These are phyloP conservation scores for Rapana venosa DNA, from an alignment of 2,888 invertebrate species.

Conservation along the genomic window DNA sequence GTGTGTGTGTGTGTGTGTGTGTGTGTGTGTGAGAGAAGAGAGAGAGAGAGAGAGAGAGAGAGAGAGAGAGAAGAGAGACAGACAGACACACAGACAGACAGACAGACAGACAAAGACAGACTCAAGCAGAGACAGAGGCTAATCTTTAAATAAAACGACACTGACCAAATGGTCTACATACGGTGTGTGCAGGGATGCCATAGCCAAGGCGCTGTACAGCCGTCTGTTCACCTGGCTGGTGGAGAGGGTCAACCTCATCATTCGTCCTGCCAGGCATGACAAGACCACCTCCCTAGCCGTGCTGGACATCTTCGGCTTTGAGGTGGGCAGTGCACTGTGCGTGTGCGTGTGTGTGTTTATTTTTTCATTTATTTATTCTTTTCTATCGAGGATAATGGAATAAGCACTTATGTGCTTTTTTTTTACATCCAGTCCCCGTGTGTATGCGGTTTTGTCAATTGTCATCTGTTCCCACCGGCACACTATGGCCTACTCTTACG, in stretches of 20 bases:
- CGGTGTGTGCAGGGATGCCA: conserved; percentile 90
- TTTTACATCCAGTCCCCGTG: no score
- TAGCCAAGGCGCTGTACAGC: conserved; percentile 94
- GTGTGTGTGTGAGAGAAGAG: background rate
- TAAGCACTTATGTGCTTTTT: no score
- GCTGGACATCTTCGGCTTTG: conserved; percentile 98
- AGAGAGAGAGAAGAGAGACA: background rate
- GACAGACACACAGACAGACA: background rate
- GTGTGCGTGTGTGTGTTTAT: no score
- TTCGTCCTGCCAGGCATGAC: conserved; percentile 65
- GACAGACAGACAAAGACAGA: background rate
- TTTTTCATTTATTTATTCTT: no score
- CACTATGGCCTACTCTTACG: no score
- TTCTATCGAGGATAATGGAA: no score
- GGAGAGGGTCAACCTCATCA: conserved; percentile 81
- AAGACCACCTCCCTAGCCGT: conserved; percentile 92
- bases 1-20: background rate
- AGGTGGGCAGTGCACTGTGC: conserved; percentile 81
- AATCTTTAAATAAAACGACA: no score
- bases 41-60: background rate
- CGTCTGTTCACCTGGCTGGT: conserved; percentile 95
- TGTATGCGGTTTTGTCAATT: no score
- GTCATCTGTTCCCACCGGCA: no score
- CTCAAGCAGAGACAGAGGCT: no score
- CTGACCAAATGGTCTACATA: no score